These are phyloP conservation scores for Spatula versicolor DNA, from an alignment of 2,797 vertebrate genomes.

Conservation along the genomic window DNA sequence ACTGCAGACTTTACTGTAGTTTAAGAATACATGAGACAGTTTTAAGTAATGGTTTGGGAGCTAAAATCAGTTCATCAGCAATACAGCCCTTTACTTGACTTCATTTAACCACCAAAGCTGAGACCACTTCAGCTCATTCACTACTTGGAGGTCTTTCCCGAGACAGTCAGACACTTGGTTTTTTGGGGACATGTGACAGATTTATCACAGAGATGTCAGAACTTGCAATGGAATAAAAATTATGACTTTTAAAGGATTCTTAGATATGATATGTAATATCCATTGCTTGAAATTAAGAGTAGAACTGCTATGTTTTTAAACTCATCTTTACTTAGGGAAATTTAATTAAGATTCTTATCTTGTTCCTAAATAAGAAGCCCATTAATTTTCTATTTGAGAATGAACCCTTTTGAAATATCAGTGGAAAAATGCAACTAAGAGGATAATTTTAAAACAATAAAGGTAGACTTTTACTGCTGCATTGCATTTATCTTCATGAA, in stretches of 20 bases:
- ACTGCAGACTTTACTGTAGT: neutral
- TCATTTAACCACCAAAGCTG: neutral
- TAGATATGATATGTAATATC: neutral
- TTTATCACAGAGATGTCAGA: neutral
- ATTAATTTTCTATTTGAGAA: neutral
- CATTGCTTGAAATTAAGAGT: neutral
- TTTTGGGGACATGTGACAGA: neutral
- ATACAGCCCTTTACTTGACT: neutral
- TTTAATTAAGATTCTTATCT: slow-evolving; percentile 27
- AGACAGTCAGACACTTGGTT: neutral
- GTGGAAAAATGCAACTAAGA: neutral
- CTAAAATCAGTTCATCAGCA: neutral
- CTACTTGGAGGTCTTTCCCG: neutral
- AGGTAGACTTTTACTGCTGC: neutral
- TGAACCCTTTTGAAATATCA: neutral
- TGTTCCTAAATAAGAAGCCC: neutral
- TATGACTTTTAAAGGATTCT: neutral
- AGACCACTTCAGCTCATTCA: neutral
- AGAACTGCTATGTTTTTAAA: neutral
- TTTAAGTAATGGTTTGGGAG: slow-evolving; percentile 3
- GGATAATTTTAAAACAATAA: neutral
- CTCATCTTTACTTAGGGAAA: neutral
- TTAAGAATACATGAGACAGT: neutral
- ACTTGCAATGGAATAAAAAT: neutral
- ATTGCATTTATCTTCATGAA: neutral